Conservation (phyloP, 2,888 invertebrate species). For the Galerucella calmariensis region DNA sequence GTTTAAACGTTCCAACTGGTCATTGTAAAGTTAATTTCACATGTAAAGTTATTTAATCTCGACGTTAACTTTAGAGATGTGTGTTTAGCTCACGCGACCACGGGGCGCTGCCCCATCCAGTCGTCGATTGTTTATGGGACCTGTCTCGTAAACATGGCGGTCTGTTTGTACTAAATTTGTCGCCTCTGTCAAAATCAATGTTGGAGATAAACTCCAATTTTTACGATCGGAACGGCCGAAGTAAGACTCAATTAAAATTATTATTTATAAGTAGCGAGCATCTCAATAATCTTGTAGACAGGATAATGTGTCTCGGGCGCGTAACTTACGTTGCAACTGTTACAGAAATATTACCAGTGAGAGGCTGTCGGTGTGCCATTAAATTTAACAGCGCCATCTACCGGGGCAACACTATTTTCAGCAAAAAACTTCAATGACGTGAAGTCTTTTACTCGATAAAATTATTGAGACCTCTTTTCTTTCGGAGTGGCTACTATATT, state of each 20-base stretch:
- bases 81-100: constrained; percentile 58
- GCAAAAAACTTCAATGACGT: too few relatives aligned
- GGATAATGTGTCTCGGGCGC: constrained; percentile 24
- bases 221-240: constrained; percentile 52
- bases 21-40: constrained; percentile 51
- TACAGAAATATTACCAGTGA: constrained; percentile 19
- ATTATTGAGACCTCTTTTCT: too few relatives aligned
- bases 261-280: constrained; percentile 45
- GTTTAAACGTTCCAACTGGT: constrained; percentile 46
- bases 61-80: constrained; percentile 53
- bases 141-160: constrained; percentile 59
- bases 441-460: too few relatives aligned
- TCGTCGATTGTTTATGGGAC: constrained; percentile 55
- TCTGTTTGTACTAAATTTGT: constrained; percentile 62
- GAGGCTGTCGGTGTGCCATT: constrained; percentile 14
- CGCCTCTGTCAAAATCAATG: constrained; percentile 61
- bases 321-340: neutral
- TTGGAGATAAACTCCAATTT: constrained; percentile 56
- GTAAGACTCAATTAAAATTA: constrained; percentile 59
- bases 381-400: neutral
- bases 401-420: too few relatives aligned
- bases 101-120: constrained; percentile 57
- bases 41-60: constrained; percentile 51
- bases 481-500: too few relatives aligned
- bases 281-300: constrained; percentile 31